phyloP scores from a whole-genome alignment of 2,888 invertebrate species.

The Drosophila anceps region DNA sequence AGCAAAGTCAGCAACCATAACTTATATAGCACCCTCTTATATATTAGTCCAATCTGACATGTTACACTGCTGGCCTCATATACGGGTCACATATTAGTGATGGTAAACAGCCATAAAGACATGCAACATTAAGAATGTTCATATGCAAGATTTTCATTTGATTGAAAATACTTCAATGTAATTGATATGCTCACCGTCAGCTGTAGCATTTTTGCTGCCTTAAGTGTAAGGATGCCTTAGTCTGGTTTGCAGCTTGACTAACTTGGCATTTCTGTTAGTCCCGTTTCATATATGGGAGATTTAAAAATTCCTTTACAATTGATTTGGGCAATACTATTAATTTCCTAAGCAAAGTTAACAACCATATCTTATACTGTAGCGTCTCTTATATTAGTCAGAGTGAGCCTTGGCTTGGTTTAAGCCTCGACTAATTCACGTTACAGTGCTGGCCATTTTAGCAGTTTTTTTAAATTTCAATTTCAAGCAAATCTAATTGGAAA shows the following conservation, averaged over 20 bases:
- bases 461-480: background rate
- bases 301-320: background rate
- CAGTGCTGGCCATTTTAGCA: conserved; percentile 14
- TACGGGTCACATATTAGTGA: background rate
- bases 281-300: background rate
- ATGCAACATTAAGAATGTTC: too few species aligned
- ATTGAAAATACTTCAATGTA: background rate
- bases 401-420: background rate
- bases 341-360: background rate
- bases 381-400: background rate
- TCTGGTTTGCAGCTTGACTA: conserved; percentile 10
- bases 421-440: conserved; percentile 17
- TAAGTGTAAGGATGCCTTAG: background rate
- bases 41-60: background rate
- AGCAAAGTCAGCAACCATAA: conserved; percentile 17
- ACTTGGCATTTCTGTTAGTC: background rate
- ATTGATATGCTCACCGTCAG: background rate
- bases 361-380: background rate
- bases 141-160: background rate
- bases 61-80: background rate
- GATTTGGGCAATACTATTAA: background rate
- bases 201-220: background rate
- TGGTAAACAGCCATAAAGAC: too few species aligned
- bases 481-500: background rate
- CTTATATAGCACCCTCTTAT: background rate